These are phyloP conservation scores for Limnothrissa miodon DNA, from an alignment of 2,113 vertebrate species.

Conservation along the genomic window DNA sequence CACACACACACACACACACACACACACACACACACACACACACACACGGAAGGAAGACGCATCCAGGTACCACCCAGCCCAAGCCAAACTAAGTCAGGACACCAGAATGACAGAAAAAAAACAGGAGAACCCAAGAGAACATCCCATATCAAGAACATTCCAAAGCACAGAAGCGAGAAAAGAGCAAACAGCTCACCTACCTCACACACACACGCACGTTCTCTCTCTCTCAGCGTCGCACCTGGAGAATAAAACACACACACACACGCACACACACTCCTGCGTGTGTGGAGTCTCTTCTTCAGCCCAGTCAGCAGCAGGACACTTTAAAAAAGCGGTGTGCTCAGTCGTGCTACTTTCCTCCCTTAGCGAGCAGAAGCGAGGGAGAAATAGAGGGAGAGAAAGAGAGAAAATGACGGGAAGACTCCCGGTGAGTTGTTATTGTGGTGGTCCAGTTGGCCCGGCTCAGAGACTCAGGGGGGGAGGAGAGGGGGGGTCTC, in stretches of 20 bases:
- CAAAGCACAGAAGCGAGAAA: not conserved
- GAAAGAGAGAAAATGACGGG: slow-evolving; percentile 18
- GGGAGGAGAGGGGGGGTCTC: not conserved
- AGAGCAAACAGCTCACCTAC: not conserved
- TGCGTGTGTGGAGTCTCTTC: slow-evolving; percentile 30
- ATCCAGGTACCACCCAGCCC: not conserved
- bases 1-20: not conserved
- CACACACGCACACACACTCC: not conserved
- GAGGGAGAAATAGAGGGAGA: not conserved
- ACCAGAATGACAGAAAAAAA: not conserved
- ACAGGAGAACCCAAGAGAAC: not conserved
- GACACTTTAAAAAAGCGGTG: slow-evolving; percentile 23
- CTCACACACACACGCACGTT: not conserved
- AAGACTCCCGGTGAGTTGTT: slow-evolving; percentile 30
- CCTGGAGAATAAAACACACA: slow-evolving; percentile 9
- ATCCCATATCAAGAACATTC: not conserved
- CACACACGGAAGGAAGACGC: not conserved
- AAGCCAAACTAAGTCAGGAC: not conserved
- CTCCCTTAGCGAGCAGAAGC: not conserved
- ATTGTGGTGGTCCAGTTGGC: not conserved
- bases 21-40: not conserved
- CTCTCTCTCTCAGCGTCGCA: not conserved
- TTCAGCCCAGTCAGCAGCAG: slow-evolving; percentile 31
- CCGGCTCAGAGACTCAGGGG: not conserved
- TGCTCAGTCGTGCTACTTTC: not conserved